Evolutionary conservation across 2,888 invertebrate genomes (phyloP).

Genomic region (Sturmia bella): DNA sequence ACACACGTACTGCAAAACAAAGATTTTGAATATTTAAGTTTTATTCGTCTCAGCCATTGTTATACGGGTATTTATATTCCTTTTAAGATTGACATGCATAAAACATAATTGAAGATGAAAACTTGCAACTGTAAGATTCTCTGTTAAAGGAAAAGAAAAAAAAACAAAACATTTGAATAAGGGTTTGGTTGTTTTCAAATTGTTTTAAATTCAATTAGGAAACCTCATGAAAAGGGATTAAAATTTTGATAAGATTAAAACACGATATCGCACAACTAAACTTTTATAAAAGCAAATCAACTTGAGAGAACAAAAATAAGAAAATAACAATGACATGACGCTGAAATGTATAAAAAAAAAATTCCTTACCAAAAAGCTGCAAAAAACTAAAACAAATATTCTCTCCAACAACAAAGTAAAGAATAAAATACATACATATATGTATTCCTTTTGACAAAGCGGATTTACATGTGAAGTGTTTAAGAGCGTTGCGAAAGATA

Average conservation of each 20-base stretch:
- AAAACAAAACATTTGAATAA: conserved; percentile 32
- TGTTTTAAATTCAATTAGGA: conserved; percentile 68
- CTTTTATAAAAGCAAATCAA: conserved; percentile 42
- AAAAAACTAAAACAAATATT: conserved; percentile 39
- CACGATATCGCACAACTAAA: conserved; percentile 55
- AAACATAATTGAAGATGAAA: conserved; percentile 70
- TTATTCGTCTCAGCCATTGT: conserved; percentile 42
- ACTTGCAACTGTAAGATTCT: conserved; percentile 70
- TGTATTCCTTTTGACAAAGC: conserved; percentile 63
- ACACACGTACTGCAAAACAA: conserved; percentile 34
- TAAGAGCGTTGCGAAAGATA: conserved; percentile 36
- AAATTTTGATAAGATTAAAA: conserved; percentile 69
- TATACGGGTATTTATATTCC: conserved; percentile 33
- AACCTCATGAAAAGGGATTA: conserved; percentile 68
- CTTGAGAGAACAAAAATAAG: conserved; percentile 29
- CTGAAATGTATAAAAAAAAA: conserved; percentile 55
- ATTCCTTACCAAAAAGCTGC: conserved; percentile 22
- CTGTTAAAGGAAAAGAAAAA: conserved; percentile 33
- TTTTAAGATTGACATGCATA: conserved; percentile 69
- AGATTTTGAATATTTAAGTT: conserved; percentile 58
- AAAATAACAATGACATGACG: conserved; percentile 66
- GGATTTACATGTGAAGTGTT: conserved; percentile 60
- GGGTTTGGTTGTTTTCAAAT: conserved; percentile 54
- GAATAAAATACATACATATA: conserved; percentile 50
- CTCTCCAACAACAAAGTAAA: conserved; percentile 9